Conservation (phyloP, 2,113 vertebrate species). For the Limanda limanda region DNA sequence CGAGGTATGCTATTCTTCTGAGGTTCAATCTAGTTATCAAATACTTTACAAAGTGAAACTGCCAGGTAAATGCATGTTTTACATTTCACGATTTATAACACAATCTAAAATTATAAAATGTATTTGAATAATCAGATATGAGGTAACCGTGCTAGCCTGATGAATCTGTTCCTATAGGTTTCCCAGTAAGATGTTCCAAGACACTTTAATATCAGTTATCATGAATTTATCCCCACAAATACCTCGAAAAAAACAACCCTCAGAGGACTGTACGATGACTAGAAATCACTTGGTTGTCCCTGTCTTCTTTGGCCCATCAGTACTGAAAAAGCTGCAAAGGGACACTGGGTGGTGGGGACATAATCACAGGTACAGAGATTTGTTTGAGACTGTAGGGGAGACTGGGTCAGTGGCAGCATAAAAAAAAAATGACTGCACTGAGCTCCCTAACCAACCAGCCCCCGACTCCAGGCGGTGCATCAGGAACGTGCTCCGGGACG, state of each 20-base stretch:
- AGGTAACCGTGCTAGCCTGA: too few relatives aligned
- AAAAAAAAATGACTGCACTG: background rate
- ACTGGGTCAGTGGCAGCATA: background rate
- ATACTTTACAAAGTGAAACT: too few relatives aligned
- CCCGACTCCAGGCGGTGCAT: background rate
- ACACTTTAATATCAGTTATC: too few relatives aligned
- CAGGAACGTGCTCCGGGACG: conserved; percentile 13
- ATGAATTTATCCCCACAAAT: background rate
- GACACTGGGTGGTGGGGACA: background rate
- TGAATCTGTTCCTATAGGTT: too few relatives aligned
- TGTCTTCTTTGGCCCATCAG: background rate
- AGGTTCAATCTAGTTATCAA: too few relatives aligned
- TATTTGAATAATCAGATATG: too few relatives aligned
- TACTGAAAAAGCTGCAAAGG: background rate
- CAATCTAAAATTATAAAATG: too few relatives aligned
- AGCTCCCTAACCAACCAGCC: background rate
- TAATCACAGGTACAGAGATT: background rate
- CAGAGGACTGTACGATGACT: too few relatives aligned
- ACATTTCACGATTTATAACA: too few relatives aligned
- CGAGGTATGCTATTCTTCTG: too few relatives aligned
- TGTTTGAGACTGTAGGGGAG: background rate
- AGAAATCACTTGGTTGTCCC: background rate
- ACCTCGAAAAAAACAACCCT: background rate
- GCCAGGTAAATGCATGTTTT: too few relatives aligned
- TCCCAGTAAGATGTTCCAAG: too few relatives aligned